phyloP scores from a whole-genome alignment of 2,888 invertebrate genomes.

The Pandemis cinnamomeana region DNA sequence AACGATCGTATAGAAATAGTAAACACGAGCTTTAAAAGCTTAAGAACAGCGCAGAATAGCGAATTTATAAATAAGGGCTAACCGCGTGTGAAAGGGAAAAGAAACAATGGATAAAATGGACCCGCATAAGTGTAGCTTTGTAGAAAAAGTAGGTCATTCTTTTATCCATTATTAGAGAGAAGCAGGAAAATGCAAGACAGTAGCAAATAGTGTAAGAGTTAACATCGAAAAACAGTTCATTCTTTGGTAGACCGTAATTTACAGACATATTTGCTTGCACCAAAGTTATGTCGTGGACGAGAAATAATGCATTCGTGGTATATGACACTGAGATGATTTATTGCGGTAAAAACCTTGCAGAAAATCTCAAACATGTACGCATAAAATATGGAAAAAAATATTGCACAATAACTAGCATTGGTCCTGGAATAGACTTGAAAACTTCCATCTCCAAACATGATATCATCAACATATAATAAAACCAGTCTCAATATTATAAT shows the following conservation, averaged over 20 bases:
- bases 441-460: not conserved
- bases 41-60: slow-evolving; percentile 6
- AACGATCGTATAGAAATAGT: slow-evolving; percentile 31
- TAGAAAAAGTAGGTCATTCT: not conserved
- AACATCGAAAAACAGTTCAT: not conserved
- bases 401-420: not conserved
- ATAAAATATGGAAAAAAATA: not conserved
- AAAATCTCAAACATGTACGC: not conserved
- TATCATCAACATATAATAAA: not conserved
- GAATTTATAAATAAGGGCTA: not conserved
- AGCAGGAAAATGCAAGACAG: not conserved
- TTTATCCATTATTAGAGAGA: not conserved
- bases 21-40: slow-evolving; percentile 25
- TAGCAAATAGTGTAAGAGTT: not conserved
- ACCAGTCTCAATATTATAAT: not conserved
- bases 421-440: not conserved
- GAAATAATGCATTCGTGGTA: not conserved
- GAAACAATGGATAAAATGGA: not conserved
- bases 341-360: not conserved
- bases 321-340: not conserved
- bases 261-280: not conserved
- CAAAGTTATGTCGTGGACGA: not conserved
- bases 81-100: not conserved
- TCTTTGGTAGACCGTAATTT: not conserved
- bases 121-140: slow-evolving; percentile 1